Evolutionary conservation across 2,113 vertebrate species (phyloP).

Genomic region (Grammomys surdaster): DNA sequence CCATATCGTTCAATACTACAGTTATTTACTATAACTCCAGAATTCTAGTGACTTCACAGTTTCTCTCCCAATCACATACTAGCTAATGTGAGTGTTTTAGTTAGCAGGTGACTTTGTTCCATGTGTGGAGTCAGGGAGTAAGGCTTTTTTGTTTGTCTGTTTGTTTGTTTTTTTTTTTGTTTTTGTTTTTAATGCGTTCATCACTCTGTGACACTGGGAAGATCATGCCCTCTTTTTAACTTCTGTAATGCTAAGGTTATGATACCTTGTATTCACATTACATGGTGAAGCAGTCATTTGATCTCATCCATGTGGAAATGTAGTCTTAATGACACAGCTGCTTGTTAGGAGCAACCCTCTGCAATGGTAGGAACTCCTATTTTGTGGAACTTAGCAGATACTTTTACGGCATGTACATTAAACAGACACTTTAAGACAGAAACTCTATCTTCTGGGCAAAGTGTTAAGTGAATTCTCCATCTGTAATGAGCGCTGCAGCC

Average conservation of each 20-base stretch:
- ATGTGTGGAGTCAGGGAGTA: neutral
- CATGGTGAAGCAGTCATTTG: neutral
- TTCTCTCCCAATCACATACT: slow-evolving; percentile 41
- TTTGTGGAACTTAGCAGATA: slow-evolving; percentile 20
- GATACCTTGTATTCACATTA: neutral
- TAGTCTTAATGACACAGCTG: neutral
- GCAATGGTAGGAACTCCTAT: neutral
- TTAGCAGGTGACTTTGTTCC: slow-evolving; percentile 8
- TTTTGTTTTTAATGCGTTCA: neutral
- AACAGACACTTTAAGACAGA: slow-evolving; percentile 31
- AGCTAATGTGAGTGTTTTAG: neutral
- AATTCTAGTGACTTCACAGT: neutral
- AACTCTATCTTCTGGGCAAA: neutral
- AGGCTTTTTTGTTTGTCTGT: neutral
- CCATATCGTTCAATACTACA: neutral
- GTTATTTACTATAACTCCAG: neutral
- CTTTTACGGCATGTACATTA: neutral
- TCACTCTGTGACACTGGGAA: neutral
- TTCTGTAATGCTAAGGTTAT: neutral
- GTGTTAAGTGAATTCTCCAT: neutral
- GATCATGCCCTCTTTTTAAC: slow-evolving; percentile 12
- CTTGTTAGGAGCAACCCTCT: slow-evolving; percentile 6
- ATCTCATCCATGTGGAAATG: neutral
- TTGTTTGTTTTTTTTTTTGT: neutral
- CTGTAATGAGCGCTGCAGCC: neutral